Conservation (phyloP, 1,140 invertebrate genomes). For the Diachasma alloeum region DNA sequence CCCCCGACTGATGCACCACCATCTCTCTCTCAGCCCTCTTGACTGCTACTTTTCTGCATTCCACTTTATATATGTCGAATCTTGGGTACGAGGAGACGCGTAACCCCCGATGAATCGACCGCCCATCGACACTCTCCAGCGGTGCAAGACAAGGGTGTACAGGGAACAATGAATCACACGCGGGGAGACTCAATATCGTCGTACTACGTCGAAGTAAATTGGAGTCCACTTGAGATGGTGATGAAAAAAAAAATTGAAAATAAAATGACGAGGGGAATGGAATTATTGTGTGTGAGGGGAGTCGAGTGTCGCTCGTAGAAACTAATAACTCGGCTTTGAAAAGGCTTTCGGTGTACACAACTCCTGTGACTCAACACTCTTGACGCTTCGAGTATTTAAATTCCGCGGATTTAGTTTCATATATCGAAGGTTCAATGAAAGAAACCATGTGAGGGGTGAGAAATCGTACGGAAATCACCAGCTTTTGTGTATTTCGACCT, state of each 20-base stretch:
- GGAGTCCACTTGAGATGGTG: not conserved
- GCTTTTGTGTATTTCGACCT: too few relatives aligned
- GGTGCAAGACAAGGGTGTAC: not conserved
- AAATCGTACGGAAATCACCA: too few relatives aligned
- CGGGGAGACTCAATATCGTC: not conserved
- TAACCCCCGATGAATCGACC: constrained; percentile 11
- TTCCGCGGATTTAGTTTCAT: not conserved
- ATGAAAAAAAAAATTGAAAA: not conserved
- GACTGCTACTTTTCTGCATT: not conserved
- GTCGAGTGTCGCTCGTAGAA: not conserved
- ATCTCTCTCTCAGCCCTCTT: not conserved
- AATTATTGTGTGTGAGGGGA: not conserved
- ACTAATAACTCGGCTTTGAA: not conserved
- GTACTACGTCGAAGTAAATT: not conserved
- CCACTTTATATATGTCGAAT: constrained; percentile 2
- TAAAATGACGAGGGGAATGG: not conserved
- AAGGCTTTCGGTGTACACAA: not conserved
- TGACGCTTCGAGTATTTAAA: not conserved
- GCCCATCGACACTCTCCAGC: constrained; percentile 6
- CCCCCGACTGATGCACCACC: not conserved
- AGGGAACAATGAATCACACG: constrained; percentile 18
- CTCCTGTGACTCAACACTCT: not conserved
- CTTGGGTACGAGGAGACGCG: not conserved
- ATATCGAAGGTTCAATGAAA: too few relatives aligned
- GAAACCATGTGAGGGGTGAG: not conserved